Base-by-base conservation (phyloP, 2,113 vertebrate genomes). In the Coryphaenoides rupestris region DNA sequence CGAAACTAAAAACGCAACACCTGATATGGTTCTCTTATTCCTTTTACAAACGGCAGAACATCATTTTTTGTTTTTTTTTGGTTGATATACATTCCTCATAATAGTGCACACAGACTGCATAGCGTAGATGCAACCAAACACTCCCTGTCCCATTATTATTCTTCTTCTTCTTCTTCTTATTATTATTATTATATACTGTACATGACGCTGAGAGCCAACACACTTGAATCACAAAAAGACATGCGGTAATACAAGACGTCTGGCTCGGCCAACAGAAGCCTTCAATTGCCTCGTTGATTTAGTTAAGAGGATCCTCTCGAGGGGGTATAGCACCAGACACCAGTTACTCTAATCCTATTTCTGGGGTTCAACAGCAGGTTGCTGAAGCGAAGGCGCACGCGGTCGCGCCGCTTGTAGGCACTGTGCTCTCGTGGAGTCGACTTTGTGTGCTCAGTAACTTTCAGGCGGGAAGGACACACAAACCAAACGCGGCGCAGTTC, bases 281-380 rank as follows among this genome's bases (percentile, higher is more conserved):
- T 12, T 33, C 66, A 57, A 40, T 67, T 13, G 10, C 28, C 53
- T 21, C 62, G 7, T 47, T 69, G 60, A 78, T 63, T 66, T 75
- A 45, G 79, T n/a, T 79, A 80, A 47, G 60, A 40, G 33, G 33
- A 40, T 12, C 33, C 24, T 74, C 65, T 74, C 2, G 67, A 60
- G 17, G 49, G 56, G 33, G n/a, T n/a, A n/a, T 79, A 90, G 88
- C 89, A 89, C 87, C 89, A 1, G 82, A 79, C 69, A 73, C 68
- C 23, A 68, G 69, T 66, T 58, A 45, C 45, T 63, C 49, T 61
- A 66, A 70, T 81, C 75, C 60, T n/a, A n/a, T 62, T 55, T 62
- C 53, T 60, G 61, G 73, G 79, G 55, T 73, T 40, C 33, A 40
- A 40, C 6, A 40, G 33, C 7, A 40, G 33, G 33, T 40, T 50